Percentiles rank a stretch among this genome's conserved stretches.
These are phyloP conservation scores for Diaperis boleti DNA, from an alignment of 2,888 invertebrate genomes.

Conservation along the genomic window DNA sequence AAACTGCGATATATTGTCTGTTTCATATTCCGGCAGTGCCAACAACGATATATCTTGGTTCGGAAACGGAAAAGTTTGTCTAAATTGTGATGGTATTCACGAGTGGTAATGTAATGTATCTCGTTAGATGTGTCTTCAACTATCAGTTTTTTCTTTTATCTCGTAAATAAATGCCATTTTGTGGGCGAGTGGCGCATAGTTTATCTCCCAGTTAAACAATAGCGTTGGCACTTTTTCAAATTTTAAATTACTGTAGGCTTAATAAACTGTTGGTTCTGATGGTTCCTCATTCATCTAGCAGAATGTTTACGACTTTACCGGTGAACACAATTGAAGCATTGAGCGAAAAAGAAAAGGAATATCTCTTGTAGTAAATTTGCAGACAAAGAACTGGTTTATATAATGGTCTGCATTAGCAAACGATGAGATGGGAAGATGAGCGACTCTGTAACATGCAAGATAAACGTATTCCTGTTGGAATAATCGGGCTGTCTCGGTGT, in stretches of 20 bases:
- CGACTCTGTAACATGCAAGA: slow-evolving; percentile 45
- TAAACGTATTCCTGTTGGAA: slow-evolving; percentile 47
- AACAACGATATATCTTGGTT: slow-evolving; percentile 6
- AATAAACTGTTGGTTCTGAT: too few species aligned
- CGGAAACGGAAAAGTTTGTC: neutral
- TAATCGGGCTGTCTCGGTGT: slow-evolving; percentile 8
- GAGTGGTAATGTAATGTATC: neutral
- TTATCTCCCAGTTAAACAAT: too few species aligned
- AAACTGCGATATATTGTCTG: slow-evolving; percentile 1
- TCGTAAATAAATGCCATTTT: too few species aligned
- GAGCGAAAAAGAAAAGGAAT: slow-evolving; percentile 30
- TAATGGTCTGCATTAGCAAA: slow-evolving; percentile 46
- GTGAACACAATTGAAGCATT: slow-evolving; percentile 21
- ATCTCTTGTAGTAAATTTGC: slow-evolving; percentile 37
- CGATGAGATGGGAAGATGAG: slow-evolving; percentile 44
- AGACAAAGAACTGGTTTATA: slow-evolving; percentile 44
- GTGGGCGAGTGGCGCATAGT: too few species aligned
- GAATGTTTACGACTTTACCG: slow-evolving; percentile 10
- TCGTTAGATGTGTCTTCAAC: neutral
- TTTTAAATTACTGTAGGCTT: too few species aligned
- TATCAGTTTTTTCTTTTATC: slow-evolving; percentile 1
- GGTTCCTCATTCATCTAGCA: slow-evolving; percentile 4
- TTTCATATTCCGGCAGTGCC: neutral
- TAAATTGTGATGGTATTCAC: slow-evolving; percentile 3
- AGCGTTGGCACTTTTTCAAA: too few species aligned